Percentiles rank a stretch among this genome's conserved stretches.
Conservation (phyloP, 2,888 invertebrate genomes). For the Lepidocyrtoides sp. region DNA sequence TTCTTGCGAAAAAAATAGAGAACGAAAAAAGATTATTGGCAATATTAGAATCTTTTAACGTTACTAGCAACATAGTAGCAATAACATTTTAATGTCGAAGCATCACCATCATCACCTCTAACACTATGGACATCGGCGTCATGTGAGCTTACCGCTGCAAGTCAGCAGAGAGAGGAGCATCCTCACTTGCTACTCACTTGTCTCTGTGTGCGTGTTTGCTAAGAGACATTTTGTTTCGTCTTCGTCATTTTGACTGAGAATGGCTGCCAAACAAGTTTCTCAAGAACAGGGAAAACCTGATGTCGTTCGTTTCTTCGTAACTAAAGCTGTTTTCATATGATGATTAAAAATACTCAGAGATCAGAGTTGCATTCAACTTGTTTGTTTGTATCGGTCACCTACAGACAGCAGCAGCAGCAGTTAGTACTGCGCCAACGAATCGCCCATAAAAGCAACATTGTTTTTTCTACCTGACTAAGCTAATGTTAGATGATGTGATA, state of each 20-base stretch:
- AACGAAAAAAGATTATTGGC: background rate
- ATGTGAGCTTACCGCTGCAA: background rate
- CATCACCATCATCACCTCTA: constrained; percentile 12
- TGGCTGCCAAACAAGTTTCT: constrained; percentile 82
- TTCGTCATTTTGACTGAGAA: constrained; percentile 43
- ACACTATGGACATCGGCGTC: background rate
- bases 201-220: background rate
- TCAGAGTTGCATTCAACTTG: background rate
- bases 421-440: background rate
- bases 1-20: background rate
- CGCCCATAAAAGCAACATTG: constrained; percentile 56
- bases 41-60: background rate
- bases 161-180: background rate
- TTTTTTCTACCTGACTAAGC: background rate
- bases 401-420: background rate
- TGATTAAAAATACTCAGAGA: background rate
- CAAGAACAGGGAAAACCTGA: constrained; percentile 81
- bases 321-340: constrained; percentile 22
- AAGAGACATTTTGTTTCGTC: background rate
- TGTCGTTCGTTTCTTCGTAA: constrained; percentile 13
- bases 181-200: background rate
- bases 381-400: background rate
- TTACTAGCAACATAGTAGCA: background rate
- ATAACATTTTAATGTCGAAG: background rate
- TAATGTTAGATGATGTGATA: background rate